Percentiles rank a stretch among this genome's conserved stretches.
Conservation (phyloP, 2,888 invertebrate genomes). For the Mesorhabditis spiculigera region DNA sequence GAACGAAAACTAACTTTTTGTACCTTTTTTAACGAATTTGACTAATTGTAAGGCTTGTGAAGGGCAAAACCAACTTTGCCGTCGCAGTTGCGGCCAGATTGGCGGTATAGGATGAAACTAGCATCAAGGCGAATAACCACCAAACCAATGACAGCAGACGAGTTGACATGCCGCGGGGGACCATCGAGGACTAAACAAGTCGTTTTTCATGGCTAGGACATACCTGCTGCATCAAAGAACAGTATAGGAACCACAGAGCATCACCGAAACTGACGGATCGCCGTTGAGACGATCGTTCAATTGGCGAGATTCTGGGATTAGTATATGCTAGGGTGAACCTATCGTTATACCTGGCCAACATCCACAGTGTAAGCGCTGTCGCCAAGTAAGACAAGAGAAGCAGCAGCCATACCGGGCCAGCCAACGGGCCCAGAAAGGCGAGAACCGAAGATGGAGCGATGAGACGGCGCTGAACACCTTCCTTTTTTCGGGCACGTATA, state of each 20-base stretch:
- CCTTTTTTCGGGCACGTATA: neutral
- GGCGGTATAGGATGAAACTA: slow-evolving; percentile 93
- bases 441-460: slow-evolving; percentile 59
- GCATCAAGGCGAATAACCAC: slow-evolving; percentile 62
- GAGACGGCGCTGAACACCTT: neutral
- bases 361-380: slow-evolving; percentile 61
- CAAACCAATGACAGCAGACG: slow-evolving; percentile 11
- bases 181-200: neutral
- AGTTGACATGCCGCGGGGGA: neutral
- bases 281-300: neutral
- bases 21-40: too few species aligned
- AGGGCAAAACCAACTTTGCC: slow-evolving; percentile 66
- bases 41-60: slow-evolving; percentile 57
- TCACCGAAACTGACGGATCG: slow-evolving; percentile 59
- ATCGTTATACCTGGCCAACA: slow-evolving; percentile 21
- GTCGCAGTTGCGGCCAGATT: slow-evolving; percentile 90
- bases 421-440: slow-evolving; percentile 92
- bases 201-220: neutral
- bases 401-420: slow-evolving; percentile 88
- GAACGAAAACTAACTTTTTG: too few species aligned
- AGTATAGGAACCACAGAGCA: slow-evolving; percentile 77
- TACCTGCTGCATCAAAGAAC: slow-evolving; percentile 65
- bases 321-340: too few species aligned
- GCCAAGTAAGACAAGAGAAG: slow-evolving; percentile 62
- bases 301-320: neutral